Base-by-base conservation (phyloP, 2,113 vertebrate genomes). In the Apodemus speciosus region DNA sequence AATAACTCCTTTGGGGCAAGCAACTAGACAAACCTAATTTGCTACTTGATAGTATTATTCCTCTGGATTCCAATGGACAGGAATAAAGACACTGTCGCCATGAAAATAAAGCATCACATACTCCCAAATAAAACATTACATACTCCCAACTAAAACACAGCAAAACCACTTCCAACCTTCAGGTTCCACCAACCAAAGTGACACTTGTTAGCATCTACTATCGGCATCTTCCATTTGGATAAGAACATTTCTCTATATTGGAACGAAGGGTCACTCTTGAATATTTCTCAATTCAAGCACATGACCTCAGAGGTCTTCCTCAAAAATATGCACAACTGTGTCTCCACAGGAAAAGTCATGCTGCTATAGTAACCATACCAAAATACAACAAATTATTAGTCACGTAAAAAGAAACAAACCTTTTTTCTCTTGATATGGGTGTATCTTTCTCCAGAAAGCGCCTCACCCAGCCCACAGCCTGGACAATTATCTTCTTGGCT, bases 371-470 rank as follows among this genome's bases (percentile, higher is more conserved):
- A 92, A 80, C 86, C 30, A 3, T 10, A 46, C 32, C 76, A 18
- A 79, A 95, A 40, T 2, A 64, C 20, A 56, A 66, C 23, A 40
- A 68, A 56, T 53, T 0, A 0, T 18, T 0, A 6, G 51, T 15
- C 32, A 49, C 0, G 9, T 21, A 66, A 91, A 72, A 56, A 3
- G 56, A 56, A 69, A 43, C 23, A 9, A 98, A 99, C 98, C 98
- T 98, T 98, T 97, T 98, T 98, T 88, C 92, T 92, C 95, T 95
- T 97, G 97, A 94, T 88, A 35, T 0, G 87, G 0, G 46, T 38
- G 0, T 56, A 23, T 72, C 85, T 97, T 72, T 92, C 92, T 64
- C 40, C 93, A 90, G 95, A 76, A 66, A 95, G 94, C 56, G 93
- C n/a, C n/a, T 88, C 86, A 56, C 4, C 68, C 80, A 90, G 98